These are phyloP conservation scores for Mico argentatus DNA, from an alignment of 2,797 vertebrate species.

Conservation along the genomic window DNA sequence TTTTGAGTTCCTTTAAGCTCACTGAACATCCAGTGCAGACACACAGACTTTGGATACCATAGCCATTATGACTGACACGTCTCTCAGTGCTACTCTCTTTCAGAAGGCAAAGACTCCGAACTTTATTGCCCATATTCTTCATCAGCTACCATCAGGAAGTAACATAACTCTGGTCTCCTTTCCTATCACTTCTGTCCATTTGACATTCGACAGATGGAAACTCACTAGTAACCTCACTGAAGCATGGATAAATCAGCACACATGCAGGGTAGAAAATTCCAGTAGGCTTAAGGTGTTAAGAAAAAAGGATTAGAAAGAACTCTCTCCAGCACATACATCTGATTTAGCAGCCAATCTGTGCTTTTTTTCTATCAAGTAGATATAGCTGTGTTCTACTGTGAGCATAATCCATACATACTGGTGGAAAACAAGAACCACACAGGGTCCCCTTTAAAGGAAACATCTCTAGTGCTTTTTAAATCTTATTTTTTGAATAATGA, in stretches of 20 bases:
- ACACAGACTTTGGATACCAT: not conserved
- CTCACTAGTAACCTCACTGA: slow-evolving; percentile 22
- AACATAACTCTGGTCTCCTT: not conserved
- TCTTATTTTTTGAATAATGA: not conserved
- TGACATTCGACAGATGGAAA: slow-evolving; percentile 43
- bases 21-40: not conserved
- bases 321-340: not conserved
- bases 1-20: not conserved
- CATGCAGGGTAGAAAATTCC: not conserved
- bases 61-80: not conserved
- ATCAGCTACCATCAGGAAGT: not conserved
- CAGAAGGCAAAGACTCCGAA: not conserved
- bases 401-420: not conserved
- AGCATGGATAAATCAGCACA: not conserved
- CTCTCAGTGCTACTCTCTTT: not conserved
- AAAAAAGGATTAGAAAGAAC: not conserved
- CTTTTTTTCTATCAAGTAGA: not conserved
- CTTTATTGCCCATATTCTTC: not conserved
- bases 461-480: not conserved
- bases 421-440: not conserved
- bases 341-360: not conserved
- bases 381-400: not conserved
- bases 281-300: not conserved
- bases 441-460: not conserved
- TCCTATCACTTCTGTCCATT: not conserved